Conservation (phyloP, 2,888 invertebrate genomes). For the Conistra vaccinii region DNA sequence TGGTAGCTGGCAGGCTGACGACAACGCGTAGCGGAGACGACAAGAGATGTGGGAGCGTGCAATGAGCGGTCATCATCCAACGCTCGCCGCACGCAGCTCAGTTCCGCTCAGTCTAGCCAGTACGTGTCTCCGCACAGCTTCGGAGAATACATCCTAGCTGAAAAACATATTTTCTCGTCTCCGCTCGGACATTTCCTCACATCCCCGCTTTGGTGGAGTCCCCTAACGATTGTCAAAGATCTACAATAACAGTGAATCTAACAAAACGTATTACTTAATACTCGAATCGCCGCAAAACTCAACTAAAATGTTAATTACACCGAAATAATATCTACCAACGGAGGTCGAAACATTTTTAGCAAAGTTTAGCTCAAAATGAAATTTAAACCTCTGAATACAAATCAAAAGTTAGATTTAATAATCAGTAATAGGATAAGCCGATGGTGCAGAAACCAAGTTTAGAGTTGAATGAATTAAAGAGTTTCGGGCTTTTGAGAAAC, state of each 20-base stretch:
- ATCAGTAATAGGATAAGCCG: slow-evolving; percentile 83
- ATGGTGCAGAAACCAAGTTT: slow-evolving; percentile 78
- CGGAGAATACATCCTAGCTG: no score
- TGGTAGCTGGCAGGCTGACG: no score
- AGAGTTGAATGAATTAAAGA: slow-evolving; percentile 74
- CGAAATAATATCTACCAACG: slow-evolving; percentile 67
- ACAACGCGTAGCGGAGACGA: no score
- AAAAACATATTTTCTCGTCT: no score
- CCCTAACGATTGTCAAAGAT: not conserved
- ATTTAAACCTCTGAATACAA: slow-evolving; percentile 78
- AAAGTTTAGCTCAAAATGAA: slow-evolving; percentile 78
- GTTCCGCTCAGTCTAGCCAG: no score
- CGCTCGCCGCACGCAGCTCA: no score
- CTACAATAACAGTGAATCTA: slow-evolving; percentile 12
- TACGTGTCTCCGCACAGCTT: no score
- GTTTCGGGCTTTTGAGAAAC: slow-evolving; percentile 61
- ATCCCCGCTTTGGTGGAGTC: no score
- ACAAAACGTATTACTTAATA: slow-evolving; percentile 36
- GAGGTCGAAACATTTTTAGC: slow-evolving; percentile 68
- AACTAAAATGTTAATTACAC: slow-evolving; percentile 66
- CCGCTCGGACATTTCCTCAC: no score
- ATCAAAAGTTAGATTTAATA: slow-evolving; percentile 81
- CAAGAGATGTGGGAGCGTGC: no score
- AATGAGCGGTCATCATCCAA: no score
- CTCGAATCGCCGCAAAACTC: slow-evolving; percentile 48